These are phyloP conservation scores for Arbacia lixula DNA, from an alignment of 53 echinoderm and acorn worm genomes.

Conservation along the genomic window DNA sequence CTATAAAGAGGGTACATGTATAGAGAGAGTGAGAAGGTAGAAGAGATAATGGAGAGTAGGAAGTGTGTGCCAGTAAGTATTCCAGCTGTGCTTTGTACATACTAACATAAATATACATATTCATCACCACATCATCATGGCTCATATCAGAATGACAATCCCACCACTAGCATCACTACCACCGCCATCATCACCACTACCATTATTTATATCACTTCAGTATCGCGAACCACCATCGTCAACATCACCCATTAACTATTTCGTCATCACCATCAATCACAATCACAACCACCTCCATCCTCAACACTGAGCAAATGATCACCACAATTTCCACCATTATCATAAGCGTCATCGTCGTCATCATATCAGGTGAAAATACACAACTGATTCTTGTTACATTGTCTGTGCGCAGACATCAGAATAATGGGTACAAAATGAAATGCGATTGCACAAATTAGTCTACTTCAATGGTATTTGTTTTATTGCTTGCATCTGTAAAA, in stretches of 20 bases:
- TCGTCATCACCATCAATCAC: background rate
- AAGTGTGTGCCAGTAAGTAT: background rate
- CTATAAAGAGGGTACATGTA: background rate
- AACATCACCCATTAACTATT: background rate
- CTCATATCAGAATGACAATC: constrained; percentile 4
- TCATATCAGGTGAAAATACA: too few species aligned
- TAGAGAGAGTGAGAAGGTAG: background rate
- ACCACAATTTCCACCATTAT: constrained; percentile 34
- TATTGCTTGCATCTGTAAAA: too few species aligned
- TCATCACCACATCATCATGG: constrained; percentile 5
- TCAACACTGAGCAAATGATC: constrained; percentile 16
- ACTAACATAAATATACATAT: background rate
- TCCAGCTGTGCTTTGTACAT: too few species aligned
- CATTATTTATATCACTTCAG: background rate
- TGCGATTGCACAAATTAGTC: too few species aligned
- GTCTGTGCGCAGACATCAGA: too few species aligned
- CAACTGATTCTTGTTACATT: too few species aligned
- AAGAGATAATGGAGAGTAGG: background rate
- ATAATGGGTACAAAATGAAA: too few species aligned
- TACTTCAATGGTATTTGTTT: too few species aligned
- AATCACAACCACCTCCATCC: background rate
- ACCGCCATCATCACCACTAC: background rate
- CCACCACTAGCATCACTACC: background rate
- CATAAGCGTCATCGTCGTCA: constrained; percentile 4
- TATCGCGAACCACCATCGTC: background rate